phyloP scores from a whole-genome alignment of 1,140 invertebrate species.

The Leptinotarsa defecta region DNA sequence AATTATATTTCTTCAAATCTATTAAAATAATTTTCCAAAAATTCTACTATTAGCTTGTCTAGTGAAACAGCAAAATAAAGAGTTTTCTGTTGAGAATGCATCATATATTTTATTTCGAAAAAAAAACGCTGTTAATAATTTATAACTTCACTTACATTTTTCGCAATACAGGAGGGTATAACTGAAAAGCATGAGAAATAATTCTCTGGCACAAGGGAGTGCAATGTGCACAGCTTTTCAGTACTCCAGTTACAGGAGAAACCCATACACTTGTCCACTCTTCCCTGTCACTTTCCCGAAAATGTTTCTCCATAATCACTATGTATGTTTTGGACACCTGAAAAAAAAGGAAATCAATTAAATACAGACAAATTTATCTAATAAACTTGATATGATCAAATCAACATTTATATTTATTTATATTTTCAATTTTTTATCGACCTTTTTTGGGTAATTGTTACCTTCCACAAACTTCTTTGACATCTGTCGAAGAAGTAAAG shows the following conservation, averaged over 20 bases:
- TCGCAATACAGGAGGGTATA: slow-evolving; percentile 40
- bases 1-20: too few species aligned
- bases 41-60: background rate
- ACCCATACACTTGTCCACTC: slow-evolving; percentile 43
- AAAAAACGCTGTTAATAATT: background rate
- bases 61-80: too few species aligned
- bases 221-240: slow-evolving; percentile 32
- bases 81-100: too few species aligned
- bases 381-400: too few species aligned
- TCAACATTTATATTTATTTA: too few species aligned
- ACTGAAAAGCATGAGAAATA: slow-evolving; percentile 41
- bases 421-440: too few species aligned
- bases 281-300: slow-evolving; percentile 31
- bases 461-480: too few species aligned
- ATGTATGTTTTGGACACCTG: slow-evolving; percentile 41
- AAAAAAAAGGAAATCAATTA: slow-evolving; percentile 17
- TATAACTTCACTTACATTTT: slow-evolving; percentile 36
- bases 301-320: slow-evolving; percentile 41
- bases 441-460: too few species aligned
- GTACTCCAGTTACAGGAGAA: slow-evolving; percentile 33
- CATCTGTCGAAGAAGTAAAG: too few species aligned
- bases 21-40: background rate
- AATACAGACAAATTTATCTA: too few species aligned
- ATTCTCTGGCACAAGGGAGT: slow-evolving; percentile 38
- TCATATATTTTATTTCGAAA: background rate